These are phyloP conservation scores for Dione vanillae DNA, from an alignment of 2,888 invertebrate genomes.

Conservation along the genomic window DNA sequence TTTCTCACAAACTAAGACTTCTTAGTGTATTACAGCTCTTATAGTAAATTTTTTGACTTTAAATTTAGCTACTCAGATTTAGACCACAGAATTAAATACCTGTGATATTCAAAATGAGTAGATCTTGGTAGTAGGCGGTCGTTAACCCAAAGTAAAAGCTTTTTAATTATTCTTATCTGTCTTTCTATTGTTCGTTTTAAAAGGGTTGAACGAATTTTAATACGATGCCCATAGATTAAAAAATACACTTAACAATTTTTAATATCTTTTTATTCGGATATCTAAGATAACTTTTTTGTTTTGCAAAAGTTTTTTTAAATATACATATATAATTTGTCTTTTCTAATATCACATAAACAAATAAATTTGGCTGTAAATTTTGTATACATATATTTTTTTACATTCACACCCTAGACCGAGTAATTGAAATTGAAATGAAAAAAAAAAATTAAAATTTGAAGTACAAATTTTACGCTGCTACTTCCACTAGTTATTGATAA, in stretches of 20 bases:
- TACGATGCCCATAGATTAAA: conserved; percentile 28
- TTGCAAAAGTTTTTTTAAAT: neutral
- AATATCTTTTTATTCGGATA: neutral
- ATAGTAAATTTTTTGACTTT: neutral
- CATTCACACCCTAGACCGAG: too few relatives aligned
- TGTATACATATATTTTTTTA: too few relatives aligned
- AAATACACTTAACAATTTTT: conserved; percentile 7
- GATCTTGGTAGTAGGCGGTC: conserved; percentile 20
- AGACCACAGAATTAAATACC: neutral
- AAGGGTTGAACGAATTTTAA: conserved; percentile 35
- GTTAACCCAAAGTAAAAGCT: conserved; percentile 35
- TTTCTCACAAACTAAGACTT: too few relatives aligned
- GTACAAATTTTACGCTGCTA: too few relatives aligned
- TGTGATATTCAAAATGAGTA: conserved; percentile 9
- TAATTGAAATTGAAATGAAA: too few relatives aligned
- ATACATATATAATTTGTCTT: too few relatives aligned
- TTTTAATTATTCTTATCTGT: conserved; percentile 44
- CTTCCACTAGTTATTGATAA: too few relatives aligned
- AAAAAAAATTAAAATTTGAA: too few relatives aligned
- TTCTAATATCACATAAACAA: too few relatives aligned
- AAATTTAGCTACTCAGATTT: neutral
- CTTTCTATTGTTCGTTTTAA: conserved; percentile 36
- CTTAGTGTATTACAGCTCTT: too few relatives aligned
- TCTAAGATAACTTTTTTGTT: neutral
- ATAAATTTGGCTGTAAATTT: too few relatives aligned